Evolutionary conservation across 2,888 invertebrate genomes (phyloP), one percentile per base, ranked within the genome.

Genomic region (Chesias legatella): DNA sequence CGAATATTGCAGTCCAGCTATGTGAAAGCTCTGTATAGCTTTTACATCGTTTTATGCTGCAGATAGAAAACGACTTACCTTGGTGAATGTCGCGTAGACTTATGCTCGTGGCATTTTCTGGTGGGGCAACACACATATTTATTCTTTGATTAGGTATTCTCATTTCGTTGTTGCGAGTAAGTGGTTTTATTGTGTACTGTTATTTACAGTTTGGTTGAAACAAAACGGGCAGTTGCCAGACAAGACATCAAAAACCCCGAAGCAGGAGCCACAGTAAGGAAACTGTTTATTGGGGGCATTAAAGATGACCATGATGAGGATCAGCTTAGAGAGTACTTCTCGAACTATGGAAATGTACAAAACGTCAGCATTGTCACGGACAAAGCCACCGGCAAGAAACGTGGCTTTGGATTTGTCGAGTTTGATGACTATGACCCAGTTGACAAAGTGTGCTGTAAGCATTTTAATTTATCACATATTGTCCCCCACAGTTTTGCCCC

Each of bases 381-480:
- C 69, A 98, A 98, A 63, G 94, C 94, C 48, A 95, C 95, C 0
- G 97, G 97, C 36, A 98, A 98, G 78, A 96, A 95, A 60, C 91
- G 98, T 60, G 98, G 98, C 3, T 99, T 98, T 78, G 98, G 96
- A 13, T 99, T 98, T 75, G 94, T 99, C 23, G 97, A 98, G 75
- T 99, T 97, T 75, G 97, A 98, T 68, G 98, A 99, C 74, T 97
- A 98, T 69, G 98, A 99, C 80, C 94, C 97, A 2, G 98, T 98
- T 40, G 98, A 98, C 75, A 98, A 98, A 90, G 95, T 97, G 73
- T 96, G 97, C 67, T 91, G 96, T 96, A 89, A 94, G 96, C 93
- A 64, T 60, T 7, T 27, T 20, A 45, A 33, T 32, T 36, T 22
- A 22, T 25, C n/a, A 31, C 27, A 38, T 10, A 7, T 8, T 10